Base-by-base conservation (phyloP, 2,888 invertebrate genomes). In the Ferrisia virgata region DNA sequence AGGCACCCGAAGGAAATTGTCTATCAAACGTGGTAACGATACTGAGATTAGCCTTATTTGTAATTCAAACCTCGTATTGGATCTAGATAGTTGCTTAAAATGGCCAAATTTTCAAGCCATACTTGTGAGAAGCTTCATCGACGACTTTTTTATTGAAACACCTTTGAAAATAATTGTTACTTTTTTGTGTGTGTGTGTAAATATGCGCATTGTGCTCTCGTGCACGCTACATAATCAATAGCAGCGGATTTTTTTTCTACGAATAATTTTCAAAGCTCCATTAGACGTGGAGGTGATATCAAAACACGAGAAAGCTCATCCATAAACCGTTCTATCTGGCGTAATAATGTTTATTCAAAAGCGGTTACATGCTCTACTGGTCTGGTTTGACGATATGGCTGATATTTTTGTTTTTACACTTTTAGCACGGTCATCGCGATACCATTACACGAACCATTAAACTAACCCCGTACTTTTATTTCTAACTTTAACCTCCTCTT, bases 341-440 rank as follows among this genome's bases (percentile, higher is more conserved):
- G 72, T 72, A 72, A 72, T 33, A 72, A 36, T 33, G 36, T 36
- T 36, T 72, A 69, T 72, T 72, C 72, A 72, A 72, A 72, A 36
- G 72, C 72, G 69, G 69, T 69, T 72, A 36, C 72, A 72, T 72
- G 69, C 69, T 69, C 69, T 69, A 36, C 36, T 72, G 22, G 72
- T 72, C 72, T 72, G 72, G 72, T 72, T 72, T 72, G 36, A 72
- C 72, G 72, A 72, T 72, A 72, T 72, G 36, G 72, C 72, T 18
- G 72, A 72, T 72, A 72, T 72, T 72, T 72, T 72, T 72, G 72
- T 72, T 72, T 72, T 72, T 72, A 72, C 72, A 72, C 72, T 72
- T 72, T 72, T 36, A 72, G 72, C 72, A 72, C 36, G 72, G 72
- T 72, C 72, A 72, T 72, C 72, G 72, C 72, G 72, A 72, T 72